These are phyloP conservation scores for Podiceps cristatus DNA, from an alignment of 2,113 vertebrate species.

Conservation along the genomic window DNA sequence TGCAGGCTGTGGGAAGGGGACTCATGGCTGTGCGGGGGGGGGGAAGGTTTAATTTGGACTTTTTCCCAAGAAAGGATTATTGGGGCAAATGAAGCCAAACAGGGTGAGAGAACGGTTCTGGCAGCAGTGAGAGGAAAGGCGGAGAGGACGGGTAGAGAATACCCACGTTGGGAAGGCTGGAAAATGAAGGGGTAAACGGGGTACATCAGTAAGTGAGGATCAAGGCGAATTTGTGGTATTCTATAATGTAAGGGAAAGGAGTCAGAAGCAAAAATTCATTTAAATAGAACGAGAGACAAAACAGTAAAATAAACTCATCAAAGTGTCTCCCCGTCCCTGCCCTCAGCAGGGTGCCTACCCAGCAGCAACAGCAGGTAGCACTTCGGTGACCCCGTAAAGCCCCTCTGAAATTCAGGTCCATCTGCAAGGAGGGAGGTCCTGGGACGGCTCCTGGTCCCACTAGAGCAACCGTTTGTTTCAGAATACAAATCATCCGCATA, in stretches of 20 bases:
- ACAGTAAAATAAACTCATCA: neutral
- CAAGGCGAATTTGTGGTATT: rapidly evolving
- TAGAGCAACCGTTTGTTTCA: neutral
- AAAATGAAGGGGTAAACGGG: neutral
- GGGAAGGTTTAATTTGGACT: neutral
- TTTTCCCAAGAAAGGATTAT: neutral
- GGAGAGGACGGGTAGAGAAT: neutral
- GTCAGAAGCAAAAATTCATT: neutral
- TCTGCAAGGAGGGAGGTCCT: neutral
- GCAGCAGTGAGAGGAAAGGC: neutral
- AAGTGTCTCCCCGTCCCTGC: neutral
- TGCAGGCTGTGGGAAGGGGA: neutral
- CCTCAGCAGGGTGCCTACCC: neutral
- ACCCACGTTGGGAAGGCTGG: neutral
- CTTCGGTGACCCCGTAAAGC: neutral
- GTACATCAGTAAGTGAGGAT: neutral
- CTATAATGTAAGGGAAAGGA: neutral
- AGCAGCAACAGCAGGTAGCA: neutral
- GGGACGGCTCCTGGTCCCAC: neutral
- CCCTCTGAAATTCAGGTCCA: neutral
- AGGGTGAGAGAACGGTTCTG: neutral
- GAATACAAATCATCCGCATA: neutral
- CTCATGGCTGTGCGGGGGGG: neutral
- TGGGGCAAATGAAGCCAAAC: neutral
- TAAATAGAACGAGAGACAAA: neutral